Percentiles rank a stretch among this genome's conserved stretches.
Evolutionary conservation across 2,113 vertebrate genomes (phyloP).

Genomic region (Salminus brasiliensis): DNA sequence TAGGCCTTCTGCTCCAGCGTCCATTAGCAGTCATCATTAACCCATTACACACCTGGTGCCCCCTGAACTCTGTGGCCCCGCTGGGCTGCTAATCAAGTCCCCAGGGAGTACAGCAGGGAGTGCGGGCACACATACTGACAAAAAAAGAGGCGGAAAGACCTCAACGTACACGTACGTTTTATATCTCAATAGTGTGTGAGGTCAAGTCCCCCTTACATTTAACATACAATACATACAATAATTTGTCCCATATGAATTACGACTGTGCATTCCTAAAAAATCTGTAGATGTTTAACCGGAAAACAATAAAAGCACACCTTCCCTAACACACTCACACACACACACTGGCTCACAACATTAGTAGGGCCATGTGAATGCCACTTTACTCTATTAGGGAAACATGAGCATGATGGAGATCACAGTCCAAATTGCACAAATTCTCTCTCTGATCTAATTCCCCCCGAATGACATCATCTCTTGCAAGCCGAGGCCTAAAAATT

Average conservation of each 20-base stretch:
- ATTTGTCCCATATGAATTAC: too few species aligned
- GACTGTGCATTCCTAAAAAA: too few species aligned
- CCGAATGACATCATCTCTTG: not conserved
- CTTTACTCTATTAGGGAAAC: constrained; percentile 29
- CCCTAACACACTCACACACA: constrained; percentile 5
- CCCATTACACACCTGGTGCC: constrained; percentile 64
- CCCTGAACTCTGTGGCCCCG: constrained; percentile 53
- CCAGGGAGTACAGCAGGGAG: not conserved
- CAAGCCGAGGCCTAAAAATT: not conserved
- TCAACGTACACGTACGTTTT: too few species aligned
- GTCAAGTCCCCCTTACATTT: not conserved
- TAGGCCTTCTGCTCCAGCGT: not conserved
- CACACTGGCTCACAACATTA: not conserved
- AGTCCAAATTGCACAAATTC: constrained; percentile 10
- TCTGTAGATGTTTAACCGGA: too few species aligned
- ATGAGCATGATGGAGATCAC: constrained; percentile 11
- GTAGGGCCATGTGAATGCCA: not conserved
- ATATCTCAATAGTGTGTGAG: too few species aligned
- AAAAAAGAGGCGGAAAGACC: not conserved
- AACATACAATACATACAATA: too few species aligned
- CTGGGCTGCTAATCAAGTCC: constrained; percentile 47
- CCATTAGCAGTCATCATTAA: constrained; percentile 55
- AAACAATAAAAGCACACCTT: not conserved
- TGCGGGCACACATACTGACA: constrained; percentile 26
- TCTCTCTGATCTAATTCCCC: constrained; percentile 9